Conservation (phyloP, 2,113 vertebrate species). For the Pagrus major region DNA sequence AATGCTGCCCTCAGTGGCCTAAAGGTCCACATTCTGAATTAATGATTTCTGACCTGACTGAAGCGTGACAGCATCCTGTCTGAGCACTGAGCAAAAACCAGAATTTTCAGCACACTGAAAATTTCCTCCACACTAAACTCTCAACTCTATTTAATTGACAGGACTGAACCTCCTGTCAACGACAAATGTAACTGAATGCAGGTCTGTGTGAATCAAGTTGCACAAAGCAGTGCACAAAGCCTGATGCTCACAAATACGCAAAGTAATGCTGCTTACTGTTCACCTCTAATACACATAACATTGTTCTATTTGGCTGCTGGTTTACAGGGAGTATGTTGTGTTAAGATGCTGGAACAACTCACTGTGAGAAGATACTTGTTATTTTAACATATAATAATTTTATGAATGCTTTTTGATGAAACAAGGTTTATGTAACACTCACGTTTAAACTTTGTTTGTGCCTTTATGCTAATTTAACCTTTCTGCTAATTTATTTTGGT, state of each 20-base stretch:
- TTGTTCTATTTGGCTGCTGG: not conserved
- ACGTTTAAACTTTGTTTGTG: not conserved
- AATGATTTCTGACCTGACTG: not conserved
- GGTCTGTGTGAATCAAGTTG: not conserved
- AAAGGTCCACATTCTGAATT: not conserved
- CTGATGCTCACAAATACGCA: too few relatives aligned
- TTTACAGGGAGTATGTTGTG: not conserved
- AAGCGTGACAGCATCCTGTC: conserved; percentile 1
- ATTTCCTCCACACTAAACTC: not conserved
- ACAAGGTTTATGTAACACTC: not conserved
- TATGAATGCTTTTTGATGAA: not conserved
- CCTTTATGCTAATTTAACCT: not conserved
- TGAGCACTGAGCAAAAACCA: not conserved
- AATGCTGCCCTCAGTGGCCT: not conserved
- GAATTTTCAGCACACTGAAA: conserved; percentile 10
- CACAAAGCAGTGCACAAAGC: not conserved
- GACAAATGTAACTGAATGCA: not conserved
- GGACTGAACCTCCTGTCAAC: not conserved
- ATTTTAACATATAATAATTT: not conserved
- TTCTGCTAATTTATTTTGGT: not conserved
- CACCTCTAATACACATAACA: not conserved
- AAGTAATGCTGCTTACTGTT: not conserved
- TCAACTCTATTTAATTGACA: not conserved
- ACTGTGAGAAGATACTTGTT: not conserved
- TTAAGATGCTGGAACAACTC: too few relatives aligned